Conservation (phyloP, 2,797 vertebrate species). For the Sparus aurata region DNA sequence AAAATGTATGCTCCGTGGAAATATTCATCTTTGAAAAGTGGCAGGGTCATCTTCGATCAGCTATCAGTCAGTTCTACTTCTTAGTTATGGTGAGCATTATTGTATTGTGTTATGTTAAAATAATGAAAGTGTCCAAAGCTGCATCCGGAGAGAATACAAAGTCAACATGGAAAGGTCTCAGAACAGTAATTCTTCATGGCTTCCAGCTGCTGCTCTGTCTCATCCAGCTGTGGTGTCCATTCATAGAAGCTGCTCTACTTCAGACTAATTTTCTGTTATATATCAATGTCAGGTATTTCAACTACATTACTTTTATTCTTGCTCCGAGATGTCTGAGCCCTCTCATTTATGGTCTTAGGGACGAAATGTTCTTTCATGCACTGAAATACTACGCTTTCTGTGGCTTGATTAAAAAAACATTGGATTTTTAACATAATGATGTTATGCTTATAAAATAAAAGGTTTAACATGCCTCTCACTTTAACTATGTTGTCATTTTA, state of each 20-base stretch:
- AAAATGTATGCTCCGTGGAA: constrained; percentile 20
- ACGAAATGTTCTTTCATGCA: constrained; percentile 59
- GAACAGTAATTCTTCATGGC: constrained; percentile 68
- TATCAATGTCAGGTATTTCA: constrained; percentile 56
- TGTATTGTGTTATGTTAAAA: constrained; percentile 62
- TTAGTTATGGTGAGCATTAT: constrained; percentile 57
- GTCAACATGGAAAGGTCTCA: constrained; percentile 56
- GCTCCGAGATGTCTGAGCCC: constrained; percentile 74
- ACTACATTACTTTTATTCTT: constrained; percentile 71
- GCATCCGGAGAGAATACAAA: constrained; percentile 64
- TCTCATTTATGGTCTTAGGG: constrained; percentile 79
- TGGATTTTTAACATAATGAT: neutral
- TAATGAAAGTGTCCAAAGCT: constrained; percentile 63
- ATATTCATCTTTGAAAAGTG: constrained; percentile 38
- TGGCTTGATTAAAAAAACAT: constrained; percentile 22
- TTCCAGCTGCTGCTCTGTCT: constrained; percentile 73
- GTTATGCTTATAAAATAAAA: neutral
- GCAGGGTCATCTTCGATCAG: constrained; percentile 54
- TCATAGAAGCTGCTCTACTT: constrained; percentile 51
- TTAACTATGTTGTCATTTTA: neutral
- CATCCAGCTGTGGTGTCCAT: constrained; percentile 62
- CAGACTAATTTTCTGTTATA: constrained; percentile 17
- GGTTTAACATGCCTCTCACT: neutral
- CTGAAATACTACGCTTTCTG: constrained; percentile 52
- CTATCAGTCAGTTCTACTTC: constrained; percentile 60